A percentile compares a stretch with the other conserved stretches of the same genome.
Evolutionary conservation across 2,888 invertebrate genomes (phyloP).

Genomic region (Steinernema scapterisci): DNA sequence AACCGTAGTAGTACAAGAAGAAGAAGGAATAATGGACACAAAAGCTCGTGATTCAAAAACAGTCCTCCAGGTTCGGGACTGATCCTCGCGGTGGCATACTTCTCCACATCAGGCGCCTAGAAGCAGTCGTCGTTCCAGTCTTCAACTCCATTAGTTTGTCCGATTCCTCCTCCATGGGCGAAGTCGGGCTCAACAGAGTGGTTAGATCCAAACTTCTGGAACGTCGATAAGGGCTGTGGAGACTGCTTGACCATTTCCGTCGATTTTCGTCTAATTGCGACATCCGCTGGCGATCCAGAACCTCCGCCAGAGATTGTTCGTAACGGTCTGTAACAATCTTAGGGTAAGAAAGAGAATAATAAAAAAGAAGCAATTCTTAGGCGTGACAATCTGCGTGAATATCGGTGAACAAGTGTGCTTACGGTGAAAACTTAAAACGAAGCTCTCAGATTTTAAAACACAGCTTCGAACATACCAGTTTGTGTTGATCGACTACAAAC

Average conservation of each 20-base stretch:
- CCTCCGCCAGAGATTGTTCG: conserved; percentile 26
- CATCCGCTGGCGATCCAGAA: background rate
- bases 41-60: conserved; percentile 27
- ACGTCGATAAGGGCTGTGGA: background rate
- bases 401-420: too few species aligned
- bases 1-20: background rate
- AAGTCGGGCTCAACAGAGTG: background rate
- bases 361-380: background rate
- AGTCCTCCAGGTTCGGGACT: background rate
- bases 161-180: conserved; percentile 8
- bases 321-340: conserved; percentile 7
- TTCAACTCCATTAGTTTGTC: conserved; percentile 5
- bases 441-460: conserved; percentile 6
- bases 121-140: conserved; percentile 27
- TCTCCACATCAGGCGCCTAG: conserved; percentile 15
- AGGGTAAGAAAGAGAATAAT: background rate
- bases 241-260: background rate
- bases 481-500: conserved; percentile 21
- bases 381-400: conserved; percentile 4
- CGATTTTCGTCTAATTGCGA: conserved; percentile 10
- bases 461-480: conserved; percentile 3
- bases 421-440: too few species aligned
- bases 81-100: conserved; percentile 2
- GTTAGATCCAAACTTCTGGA: background rate
- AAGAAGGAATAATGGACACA: background rate